Evolutionary conservation across 2,888 invertebrate species (phyloP), one percentile per base, ranked within the genome.

Genomic region (Lucinisca nassula): DNA sequence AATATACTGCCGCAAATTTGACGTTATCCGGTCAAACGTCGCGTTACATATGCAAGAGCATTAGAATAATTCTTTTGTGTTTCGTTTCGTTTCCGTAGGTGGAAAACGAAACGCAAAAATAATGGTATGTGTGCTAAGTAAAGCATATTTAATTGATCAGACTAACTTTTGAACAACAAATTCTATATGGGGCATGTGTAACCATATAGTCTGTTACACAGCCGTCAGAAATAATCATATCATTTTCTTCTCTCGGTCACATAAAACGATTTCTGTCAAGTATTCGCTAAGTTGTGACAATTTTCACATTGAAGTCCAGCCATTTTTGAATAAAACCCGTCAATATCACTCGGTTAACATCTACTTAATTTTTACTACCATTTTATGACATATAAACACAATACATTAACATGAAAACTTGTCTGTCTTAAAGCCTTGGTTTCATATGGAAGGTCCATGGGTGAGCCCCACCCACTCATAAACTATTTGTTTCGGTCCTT

Each of bases 311-410:
- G 58, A 77, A 58, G 58, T 77, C 58, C 30, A 38, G 35, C 58
- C 58, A 37, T 38, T 37, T 35, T 37, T 72, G 72, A 37, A 72
- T 35, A 21, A 38, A 72, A n/a, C 32, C 73, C 73, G 35, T 67
- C 67, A 67, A 67, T 67, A 35, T 21, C 32, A 17, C 35, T 27
- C 35, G 17, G 67, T 67, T 67, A 67, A 67, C 67, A 35, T 67
- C 32, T 67, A 67, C 24, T 75, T 49, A 75, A 75, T 75, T 75
- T 75, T 45, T 75, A 49, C 75, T 45, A 27, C 45, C 61, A 61
- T 75, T 85, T 86, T 86, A 86, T 79, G 40, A 79, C 82, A 78
- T 75, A 49, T 86, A 79, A 82, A 70, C 55, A 79, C 85, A 86
- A 86, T 79, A 75, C 82, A 82, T 82, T 86, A 79, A 32, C 79